Percentiles rank a stretch among this genome's conserved stretches.
Conservation (phyloP, 1,140 invertebrate species). For the Chymomyza costata region DNA sequence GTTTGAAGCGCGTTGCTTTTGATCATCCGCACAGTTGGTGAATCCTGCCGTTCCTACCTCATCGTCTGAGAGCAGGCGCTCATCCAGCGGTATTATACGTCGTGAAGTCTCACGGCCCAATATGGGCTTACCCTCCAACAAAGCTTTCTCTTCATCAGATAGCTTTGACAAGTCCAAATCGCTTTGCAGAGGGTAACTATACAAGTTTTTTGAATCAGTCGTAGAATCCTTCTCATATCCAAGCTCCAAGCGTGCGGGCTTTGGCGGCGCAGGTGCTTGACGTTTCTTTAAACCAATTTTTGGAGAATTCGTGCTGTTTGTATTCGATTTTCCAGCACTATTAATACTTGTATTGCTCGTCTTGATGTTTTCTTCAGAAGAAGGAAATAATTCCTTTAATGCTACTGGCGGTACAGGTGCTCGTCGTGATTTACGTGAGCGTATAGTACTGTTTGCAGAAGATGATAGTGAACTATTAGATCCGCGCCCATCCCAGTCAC, state of each 20-base stretch:
- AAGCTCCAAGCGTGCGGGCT: slow-evolving; percentile 30
- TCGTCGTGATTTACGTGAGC: slow-evolving; percentile 71
- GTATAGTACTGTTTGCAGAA: slow-evolving; percentile 47
- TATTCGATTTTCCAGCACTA: slow-evolving; percentile 29
- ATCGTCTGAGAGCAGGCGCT: slow-evolving; percentile 34
- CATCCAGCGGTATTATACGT: slow-evolving; percentile 54
- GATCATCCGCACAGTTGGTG: slow-evolving; percentile 30
- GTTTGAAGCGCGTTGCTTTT: slow-evolving; percentile 21
- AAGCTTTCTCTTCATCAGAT: slow-evolving; percentile 44
- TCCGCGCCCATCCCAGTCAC: slow-evolving; percentile 37
- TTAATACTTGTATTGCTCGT: slow-evolving; percentile 23
- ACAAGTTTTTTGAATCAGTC: slow-evolving; percentile 32
- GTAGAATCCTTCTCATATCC: slow-evolving; percentile 5
- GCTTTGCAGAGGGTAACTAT: slow-evolving; percentile 41
- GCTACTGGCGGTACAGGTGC: slow-evolving; percentile 62
- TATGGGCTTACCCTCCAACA: slow-evolving; percentile 39
- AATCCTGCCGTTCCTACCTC: slow-evolving; percentile 4
- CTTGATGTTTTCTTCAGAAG: neutral
- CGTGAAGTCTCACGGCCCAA: slow-evolving; percentile 2
- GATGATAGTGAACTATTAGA: slow-evolving; percentile 52
- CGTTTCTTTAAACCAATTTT: slow-evolving; percentile 78
- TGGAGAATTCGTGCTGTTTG: slow-evolving; percentile 69
- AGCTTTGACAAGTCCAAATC: slow-evolving; percentile 24
- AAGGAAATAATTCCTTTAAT: slow-evolving; percentile 12
- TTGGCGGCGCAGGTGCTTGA: slow-evolving; percentile 82